Evolutionary conservation across 2,797 vertebrate genomes (phyloP).

Genomic region (Gorsachius magnificus): DNA sequence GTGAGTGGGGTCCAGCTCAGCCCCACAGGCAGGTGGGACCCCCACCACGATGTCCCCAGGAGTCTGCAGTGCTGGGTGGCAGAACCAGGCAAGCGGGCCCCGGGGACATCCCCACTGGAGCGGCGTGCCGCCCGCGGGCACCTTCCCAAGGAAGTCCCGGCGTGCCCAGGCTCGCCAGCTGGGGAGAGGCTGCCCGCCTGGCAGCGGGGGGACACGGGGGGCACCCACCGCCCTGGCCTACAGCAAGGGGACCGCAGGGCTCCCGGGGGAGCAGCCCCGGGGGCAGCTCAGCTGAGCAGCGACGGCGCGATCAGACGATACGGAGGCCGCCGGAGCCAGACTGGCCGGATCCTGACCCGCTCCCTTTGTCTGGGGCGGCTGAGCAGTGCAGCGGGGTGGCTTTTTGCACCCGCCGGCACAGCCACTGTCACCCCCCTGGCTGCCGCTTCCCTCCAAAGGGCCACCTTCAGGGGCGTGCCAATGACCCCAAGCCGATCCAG

Average conservation of each 20-base stretch:
- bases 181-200: background rate
- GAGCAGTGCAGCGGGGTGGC: background rate
- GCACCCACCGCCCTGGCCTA: background rate
- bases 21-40: background rate
- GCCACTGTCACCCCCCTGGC: background rate
- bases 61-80: background rate
- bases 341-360: conserved; percentile 38
- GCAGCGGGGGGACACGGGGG: background rate
- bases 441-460: background rate
- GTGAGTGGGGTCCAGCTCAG: background rate
- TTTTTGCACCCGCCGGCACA: conserved; percentile 1
- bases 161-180: background rate
- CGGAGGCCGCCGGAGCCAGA: conserved; percentile 7
- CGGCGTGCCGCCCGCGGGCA: background rate
- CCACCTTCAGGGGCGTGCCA: background rate
- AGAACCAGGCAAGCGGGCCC: conserved; percentile 24
- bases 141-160: conserved; percentile 48
- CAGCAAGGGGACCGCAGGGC: background rate
- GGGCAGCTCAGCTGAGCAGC: background rate
- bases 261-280: background rate
- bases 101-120: background rate
- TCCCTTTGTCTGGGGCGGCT: conserved; percentile 35
- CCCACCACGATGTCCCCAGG: background rate
- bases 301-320: background rate
- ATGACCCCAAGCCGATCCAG: background rate